A percentile compares a stretch with the other conserved stretches of the same genome.
Evolutionary conservation across 1,140 invertebrate genomes (phyloP).

Genomic region (Euwallacea similis): DNA sequence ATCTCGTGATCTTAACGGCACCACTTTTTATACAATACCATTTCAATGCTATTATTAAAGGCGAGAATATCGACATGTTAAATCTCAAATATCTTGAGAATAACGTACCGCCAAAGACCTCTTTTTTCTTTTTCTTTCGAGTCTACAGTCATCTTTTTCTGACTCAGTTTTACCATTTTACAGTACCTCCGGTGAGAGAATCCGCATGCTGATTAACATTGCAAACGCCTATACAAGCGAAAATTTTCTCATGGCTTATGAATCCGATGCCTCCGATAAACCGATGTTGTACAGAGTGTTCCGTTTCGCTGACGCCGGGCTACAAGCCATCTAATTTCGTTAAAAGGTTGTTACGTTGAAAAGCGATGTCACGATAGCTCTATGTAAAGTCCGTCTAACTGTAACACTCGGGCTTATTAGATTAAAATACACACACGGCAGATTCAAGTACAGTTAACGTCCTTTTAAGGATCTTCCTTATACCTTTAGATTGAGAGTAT

Average conservation of each 20-base stretch:
- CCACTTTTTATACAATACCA: conserved; percentile 6
- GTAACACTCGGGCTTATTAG: conserved; percentile 34
- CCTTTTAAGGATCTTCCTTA: conserved; percentile 35
- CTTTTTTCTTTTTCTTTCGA: conserved; percentile 5
- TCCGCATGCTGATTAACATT: conserved; percentile 4
- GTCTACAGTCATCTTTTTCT: background rate
- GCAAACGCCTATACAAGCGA: conserved; percentile 1
- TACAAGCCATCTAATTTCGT: conserved; percentile 35
- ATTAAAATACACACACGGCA: conserved; percentile 35
- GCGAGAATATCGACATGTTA: conserved; percentile 7
- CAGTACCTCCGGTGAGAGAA: background rate
- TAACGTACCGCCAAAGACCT: background rate
- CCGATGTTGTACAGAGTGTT: conserved; percentile 26
- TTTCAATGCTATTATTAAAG: conserved; percentile 21
- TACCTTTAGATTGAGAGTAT: conserved; percentile 17
- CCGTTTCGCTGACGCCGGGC: conserved; percentile 29
- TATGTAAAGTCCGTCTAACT: conserved; percentile 35
- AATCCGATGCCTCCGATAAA: conserved; percentile 24
- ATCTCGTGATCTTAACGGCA: conserved; percentile 9
- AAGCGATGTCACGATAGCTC: conserved; percentile 31
- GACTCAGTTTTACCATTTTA: too few species aligned
- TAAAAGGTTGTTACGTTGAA: conserved; percentile 35
- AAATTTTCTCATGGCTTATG: conserved; percentile 28
- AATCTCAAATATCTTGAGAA: conserved; percentile 16
- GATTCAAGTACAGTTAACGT: conserved; percentile 33